These are phyloP conservation scores for Podarcis siculus DNA, from an alignment of 2,797 vertebrate genomes.

Conservation along the genomic window DNA sequence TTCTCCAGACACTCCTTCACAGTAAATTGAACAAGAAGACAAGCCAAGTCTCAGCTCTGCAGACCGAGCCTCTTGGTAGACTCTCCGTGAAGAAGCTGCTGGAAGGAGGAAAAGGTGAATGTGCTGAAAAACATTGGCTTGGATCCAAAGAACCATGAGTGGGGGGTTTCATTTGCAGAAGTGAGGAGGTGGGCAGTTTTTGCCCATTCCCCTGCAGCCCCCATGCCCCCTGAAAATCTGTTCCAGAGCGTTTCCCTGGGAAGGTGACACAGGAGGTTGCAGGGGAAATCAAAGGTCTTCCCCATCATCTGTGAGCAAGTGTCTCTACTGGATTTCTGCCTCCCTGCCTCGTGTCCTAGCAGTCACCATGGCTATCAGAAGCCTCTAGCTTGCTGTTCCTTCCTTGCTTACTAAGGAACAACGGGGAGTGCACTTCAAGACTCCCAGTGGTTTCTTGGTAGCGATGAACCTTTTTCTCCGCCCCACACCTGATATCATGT, in stretches of 20 bases:
- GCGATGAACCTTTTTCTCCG: too few species aligned
- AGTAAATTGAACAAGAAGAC: conserved; percentile 67
- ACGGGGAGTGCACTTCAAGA: too few species aligned
- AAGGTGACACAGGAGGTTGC: not conserved
- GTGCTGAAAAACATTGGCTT: not conserved
- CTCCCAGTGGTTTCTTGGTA: too few species aligned
- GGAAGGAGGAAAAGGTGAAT: conserved; percentile 91
- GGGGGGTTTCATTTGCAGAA: not conserved
- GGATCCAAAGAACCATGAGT: not conserved
- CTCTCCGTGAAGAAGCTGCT: conserved; percentile 90
- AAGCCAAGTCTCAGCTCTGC: conserved; percentile 72
- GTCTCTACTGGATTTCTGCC: not conserved
- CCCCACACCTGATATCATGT: too few species aligned
- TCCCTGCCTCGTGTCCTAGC: too few species aligned
- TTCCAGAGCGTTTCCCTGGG: not conserved
- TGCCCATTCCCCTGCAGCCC: not conserved
- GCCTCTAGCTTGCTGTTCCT: too few species aligned
- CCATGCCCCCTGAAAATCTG: not conserved
- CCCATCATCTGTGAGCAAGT: not conserved
- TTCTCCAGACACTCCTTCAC: conserved; percentile 91
- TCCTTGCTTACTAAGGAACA: too few species aligned
- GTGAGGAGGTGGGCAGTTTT: not conserved
- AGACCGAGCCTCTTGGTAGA: conserved; percentile 78
- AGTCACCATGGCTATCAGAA: too few species aligned
- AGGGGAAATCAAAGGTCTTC: not conserved